A percentile compares a stretch with the other conserved stretches of the same genome.
Evolutionary conservation across 2,888 invertebrate species (phyloP).

Genomic region (Andrena minutula): DNA sequence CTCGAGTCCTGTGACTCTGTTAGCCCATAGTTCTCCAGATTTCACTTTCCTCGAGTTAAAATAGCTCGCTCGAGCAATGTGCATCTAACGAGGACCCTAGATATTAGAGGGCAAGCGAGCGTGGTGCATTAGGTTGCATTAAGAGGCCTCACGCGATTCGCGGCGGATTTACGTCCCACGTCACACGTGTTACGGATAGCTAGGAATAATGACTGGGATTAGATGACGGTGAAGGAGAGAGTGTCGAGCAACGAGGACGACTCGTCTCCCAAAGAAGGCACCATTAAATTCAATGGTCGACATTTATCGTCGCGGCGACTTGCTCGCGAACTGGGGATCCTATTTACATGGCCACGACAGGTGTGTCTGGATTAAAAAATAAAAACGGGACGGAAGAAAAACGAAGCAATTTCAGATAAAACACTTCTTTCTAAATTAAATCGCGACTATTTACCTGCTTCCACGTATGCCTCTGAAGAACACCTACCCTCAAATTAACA

Average conservation of each 20-base stretch:
- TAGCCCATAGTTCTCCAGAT: neutral
- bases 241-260: conserved; percentile 15
- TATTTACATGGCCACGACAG: conserved; percentile 27
- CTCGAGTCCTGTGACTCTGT: neutral
- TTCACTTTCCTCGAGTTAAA: neutral
- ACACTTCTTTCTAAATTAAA: neutral
- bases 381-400: conserved; percentile 7
- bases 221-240: conserved; percentile 6
- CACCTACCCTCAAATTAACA: too few relatives aligned
- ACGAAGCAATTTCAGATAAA: conserved; percentile 21
- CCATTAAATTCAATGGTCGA: conserved; percentile 24
- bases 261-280: conserved; percentile 19
- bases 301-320: conserved; percentile 18
- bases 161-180: conserved; percentile 35
- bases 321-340: conserved; percentile 13
- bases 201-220: conserved; percentile 23
- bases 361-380: neutral
- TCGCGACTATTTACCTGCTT: too few relatives aligned
- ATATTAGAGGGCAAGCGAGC: conserved; percentile 9
- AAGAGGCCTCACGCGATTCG: conserved; percentile 33
- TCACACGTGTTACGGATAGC: conserved; percentile 36
- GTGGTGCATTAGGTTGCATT: conserved; percentile 36
- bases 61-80: conserved; percentile 1
- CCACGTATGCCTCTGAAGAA: too few relatives aligned
- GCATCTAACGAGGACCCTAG: conserved; percentile 29